Evolutionary conservation across 1,140 invertebrate species (phyloP).

Genomic region (Bombus sibiricus): DNA sequence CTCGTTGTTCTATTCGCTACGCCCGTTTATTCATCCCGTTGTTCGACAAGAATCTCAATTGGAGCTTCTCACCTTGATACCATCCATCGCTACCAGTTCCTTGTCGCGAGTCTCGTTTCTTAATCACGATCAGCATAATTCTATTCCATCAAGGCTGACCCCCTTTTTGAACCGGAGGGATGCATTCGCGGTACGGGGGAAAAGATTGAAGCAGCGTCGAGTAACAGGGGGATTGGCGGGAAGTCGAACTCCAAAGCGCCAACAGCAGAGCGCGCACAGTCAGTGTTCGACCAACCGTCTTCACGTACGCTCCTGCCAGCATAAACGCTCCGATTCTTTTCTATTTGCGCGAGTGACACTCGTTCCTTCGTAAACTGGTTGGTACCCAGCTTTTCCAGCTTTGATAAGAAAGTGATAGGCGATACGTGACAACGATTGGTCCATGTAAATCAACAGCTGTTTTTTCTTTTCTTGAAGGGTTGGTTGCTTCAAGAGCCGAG

Average conservation of each 20-base stretch:
- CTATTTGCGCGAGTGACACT: too few relatives aligned
- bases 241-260: constrained; percentile 72
- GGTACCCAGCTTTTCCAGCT: not conserved
- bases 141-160: constrained; percentile 20
- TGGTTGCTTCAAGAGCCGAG: not conserved
- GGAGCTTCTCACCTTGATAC: too few relatives aligned
- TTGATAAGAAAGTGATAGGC: not conserved
- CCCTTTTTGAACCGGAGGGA: not conserved
- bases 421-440: not conserved
- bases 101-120: not conserved
- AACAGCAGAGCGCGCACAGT: constrained; percentile 73
- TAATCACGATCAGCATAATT: constrained; percentile 37
- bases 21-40: not conserved
- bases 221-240: constrained; percentile 71
- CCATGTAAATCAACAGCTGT: not conserved
- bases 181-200: constrained; percentile 2
- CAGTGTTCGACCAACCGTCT: constrained; percentile 78
- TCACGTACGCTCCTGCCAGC: constrained; percentile 66
- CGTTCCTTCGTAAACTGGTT: not conserved
- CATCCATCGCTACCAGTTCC: too few relatives aligned
- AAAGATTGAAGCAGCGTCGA: constrained; percentile 54
- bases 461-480: not conserved
- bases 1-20: too few relatives aligned
- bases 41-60: not conserved
- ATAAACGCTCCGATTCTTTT: not conserved